Percentiles rank a stretch among this genome's conserved stretches.
Evolutionary conservation across 1,140 invertebrate genomes (phyloP).

Genomic region (Diabrotica undecimpunctata): DNA sequence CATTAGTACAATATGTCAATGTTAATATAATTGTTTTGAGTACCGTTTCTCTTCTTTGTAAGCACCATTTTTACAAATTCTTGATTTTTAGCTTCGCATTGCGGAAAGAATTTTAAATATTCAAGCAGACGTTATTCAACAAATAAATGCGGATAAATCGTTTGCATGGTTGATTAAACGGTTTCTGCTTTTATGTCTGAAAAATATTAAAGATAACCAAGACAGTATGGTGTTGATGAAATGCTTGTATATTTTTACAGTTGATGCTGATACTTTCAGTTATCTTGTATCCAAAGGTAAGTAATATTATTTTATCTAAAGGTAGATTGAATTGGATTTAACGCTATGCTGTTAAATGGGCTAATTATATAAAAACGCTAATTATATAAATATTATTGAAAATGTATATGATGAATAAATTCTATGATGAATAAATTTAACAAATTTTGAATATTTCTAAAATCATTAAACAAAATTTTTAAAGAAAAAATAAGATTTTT

Average conservation of each 20-base stretch:
- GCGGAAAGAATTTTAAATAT: constrained; percentile 5
- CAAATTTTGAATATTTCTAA: too few relatives aligned
- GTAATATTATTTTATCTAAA: constrained; percentile 6
- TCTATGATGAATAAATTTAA: too few relatives aligned
- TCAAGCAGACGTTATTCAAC: constrained; percentile 54
- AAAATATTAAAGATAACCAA: constrained; percentile 45
- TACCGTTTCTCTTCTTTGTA: background rate
- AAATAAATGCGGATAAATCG: constrained; percentile 41
- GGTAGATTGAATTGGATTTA: background rate
- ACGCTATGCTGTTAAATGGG: too few relatives aligned
- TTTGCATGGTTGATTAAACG: constrained; percentile 59
- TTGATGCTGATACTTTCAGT: constrained; percentile 30
- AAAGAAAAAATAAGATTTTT: too few relatives aligned
- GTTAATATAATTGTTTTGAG: background rate
- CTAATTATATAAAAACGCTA: too few relatives aligned
- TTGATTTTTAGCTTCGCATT: constrained; percentile 25
- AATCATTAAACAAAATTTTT: too few relatives aligned
- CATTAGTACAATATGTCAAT: too few relatives aligned
- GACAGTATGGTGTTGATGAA: constrained; percentile 25
- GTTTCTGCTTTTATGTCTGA: constrained; percentile 56
- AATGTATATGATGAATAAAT: too few relatives aligned
- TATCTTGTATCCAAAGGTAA: constrained; percentile 32
- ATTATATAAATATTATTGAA: too few relatives aligned
- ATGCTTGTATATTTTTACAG: constrained; percentile 34
- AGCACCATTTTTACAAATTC: background rate